Conservation (phyloP, 1,140 invertebrate genomes). For the Cydia fagiglandana region DNA sequence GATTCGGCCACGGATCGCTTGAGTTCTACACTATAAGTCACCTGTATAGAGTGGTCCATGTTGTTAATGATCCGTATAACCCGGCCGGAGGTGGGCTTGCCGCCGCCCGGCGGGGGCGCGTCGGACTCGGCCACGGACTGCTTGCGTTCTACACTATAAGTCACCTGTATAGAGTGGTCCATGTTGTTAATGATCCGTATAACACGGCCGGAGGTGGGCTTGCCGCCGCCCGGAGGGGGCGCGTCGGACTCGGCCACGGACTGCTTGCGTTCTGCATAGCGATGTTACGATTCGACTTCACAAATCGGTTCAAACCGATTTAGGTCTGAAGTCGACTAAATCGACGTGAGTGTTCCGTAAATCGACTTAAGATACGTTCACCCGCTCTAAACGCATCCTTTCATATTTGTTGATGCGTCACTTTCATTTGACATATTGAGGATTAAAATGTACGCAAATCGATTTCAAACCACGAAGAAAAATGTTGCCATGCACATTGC, state of each 20-base stretch:
- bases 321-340: too few relatives aligned
- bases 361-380: too few relatives aligned
- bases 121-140: slow-evolving; percentile 84
- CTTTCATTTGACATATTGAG: too few relatives aligned
- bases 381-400: too few relatives aligned
- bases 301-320: too few relatives aligned
- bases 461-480: too few relatives aligned
- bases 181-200: slow-evolving; percentile 95
- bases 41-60: slow-evolving; percentile 93
- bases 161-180: slow-evolving; percentile 93
- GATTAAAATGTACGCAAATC: too few relatives aligned
- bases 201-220: slow-evolving; percentile 89
- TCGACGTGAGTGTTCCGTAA: too few relatives aligned
- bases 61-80: slow-evolving; percentile 95
- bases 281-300: too few relatives aligned
- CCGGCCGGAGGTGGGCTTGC: slow-evolving; percentile 89
- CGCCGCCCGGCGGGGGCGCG: slow-evolving; percentile 79
- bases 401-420: too few relatives aligned
- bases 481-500: too few relatives aligned
- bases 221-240: slow-evolving; percentile 84
- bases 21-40: slow-evolving; percentile 67
- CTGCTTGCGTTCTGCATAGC: slow-evolving; percentile 78
- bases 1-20: slow-evolving; percentile 84
- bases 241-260: slow-evolving; percentile 86
- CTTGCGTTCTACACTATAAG: slow-evolving; percentile 69